Evolutionary conservation across 2,113 vertebrate species (phyloP).

Genomic region (Puntigrus tetrazona): DNA sequence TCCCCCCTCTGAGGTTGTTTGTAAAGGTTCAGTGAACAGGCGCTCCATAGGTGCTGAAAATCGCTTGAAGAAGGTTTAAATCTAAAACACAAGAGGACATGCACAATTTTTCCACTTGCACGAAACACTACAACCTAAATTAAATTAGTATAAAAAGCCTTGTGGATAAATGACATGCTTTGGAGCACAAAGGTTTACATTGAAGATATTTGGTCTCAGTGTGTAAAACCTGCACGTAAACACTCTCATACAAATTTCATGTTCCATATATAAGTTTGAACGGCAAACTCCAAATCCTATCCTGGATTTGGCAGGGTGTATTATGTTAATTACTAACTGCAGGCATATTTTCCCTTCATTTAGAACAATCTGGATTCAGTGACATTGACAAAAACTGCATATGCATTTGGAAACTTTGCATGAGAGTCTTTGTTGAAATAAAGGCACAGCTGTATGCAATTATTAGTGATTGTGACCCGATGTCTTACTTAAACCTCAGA

Average conservation of each 20-base stretch:
- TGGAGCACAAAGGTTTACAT: background rate
- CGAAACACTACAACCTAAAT: background rate
- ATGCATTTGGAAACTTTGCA: background rate
- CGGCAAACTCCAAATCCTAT: background rate
- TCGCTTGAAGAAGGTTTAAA: background rate
- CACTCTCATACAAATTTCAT: background rate
- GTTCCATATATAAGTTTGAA: background rate
- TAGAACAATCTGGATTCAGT: background rate
- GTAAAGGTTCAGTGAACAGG: background rate
- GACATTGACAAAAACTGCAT: background rate
- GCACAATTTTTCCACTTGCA: background rate
- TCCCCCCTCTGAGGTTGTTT: background rate
- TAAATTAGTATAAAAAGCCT: background rate
- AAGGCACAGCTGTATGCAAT: background rate
- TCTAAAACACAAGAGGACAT: conserved; percentile 11
- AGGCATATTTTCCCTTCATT: background rate
- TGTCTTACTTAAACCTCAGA: background rate
- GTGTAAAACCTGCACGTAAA: background rate
- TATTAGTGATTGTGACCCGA: background rate
- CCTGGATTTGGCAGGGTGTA: background rate
- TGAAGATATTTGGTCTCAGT: background rate
- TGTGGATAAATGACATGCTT: background rate
- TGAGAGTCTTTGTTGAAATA: background rate
- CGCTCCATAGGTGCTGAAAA: background rate
- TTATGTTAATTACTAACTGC: background rate